Conservation (phyloP, 1,140 invertebrate genomes). For the Stegodyphus dumicola region DNA sequence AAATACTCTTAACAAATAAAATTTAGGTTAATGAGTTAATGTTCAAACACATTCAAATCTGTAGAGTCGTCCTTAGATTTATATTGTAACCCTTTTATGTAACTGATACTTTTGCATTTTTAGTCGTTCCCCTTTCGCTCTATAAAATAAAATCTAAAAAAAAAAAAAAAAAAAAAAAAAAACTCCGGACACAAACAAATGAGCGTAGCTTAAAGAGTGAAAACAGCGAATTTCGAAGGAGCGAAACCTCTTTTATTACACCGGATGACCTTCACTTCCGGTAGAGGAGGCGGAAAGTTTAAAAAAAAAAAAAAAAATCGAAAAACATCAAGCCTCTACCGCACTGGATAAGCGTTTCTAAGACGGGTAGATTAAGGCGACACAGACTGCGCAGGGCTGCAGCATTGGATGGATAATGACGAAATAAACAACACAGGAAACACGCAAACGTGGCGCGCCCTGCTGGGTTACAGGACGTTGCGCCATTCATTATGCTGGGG, state of each 20-base stretch:
- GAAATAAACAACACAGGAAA: constrained; percentile 33
- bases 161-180: no score
- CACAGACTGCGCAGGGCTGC: background rate
- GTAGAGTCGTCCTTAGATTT: no score
- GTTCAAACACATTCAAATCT: no score
- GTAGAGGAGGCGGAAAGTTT: background rate
- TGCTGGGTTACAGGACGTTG: constrained; percentile 5
- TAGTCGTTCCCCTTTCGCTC: no score
- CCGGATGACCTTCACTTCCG: constrained; percentile 7
- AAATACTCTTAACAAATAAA: no score
- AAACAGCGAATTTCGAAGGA: constrained; percentile 20
- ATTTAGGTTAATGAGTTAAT: no score
- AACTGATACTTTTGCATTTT: no score
- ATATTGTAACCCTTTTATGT: no score
- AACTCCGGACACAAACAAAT: background rate
- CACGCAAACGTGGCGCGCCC: background rate
- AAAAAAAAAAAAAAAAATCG: no score
- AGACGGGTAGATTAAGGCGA: constrained; percentile 41
- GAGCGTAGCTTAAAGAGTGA: constrained; percentile 13
- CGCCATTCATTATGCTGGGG: constrained; percentile 34
- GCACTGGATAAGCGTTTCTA: constrained; percentile 9
- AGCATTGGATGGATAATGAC: constrained; percentile 48
- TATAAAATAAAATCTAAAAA: no score
- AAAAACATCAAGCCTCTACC: no score
- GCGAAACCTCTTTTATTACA: constrained; percentile 34